phyloP scores from a whole-genome alignment of 2,797 vertebrate genomes.

The Macropus fuliginosus region DNA sequence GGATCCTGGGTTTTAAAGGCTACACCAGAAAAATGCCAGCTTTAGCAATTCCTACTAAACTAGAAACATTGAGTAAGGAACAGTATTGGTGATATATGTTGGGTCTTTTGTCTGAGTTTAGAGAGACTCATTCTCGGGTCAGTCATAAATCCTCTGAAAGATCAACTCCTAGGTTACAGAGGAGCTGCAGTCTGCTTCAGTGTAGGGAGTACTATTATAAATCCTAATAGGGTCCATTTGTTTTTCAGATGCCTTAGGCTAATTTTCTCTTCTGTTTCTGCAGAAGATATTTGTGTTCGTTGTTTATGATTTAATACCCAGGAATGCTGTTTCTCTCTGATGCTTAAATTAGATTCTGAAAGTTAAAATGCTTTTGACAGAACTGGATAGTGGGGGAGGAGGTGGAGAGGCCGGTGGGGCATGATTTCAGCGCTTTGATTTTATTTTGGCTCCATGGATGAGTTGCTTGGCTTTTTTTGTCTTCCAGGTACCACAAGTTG shows the following conservation, averaged over 20 bases:
- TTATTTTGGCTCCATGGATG: slow-evolving; percentile 44
- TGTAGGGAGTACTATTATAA: neutral
- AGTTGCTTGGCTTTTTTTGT: slow-evolving; percentile 61
- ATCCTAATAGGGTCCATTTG: neutral
- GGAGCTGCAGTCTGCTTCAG: neutral
- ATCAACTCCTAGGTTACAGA: neutral
- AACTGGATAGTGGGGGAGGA: neutral
- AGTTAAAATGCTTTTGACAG: slow-evolving; percentile 40
- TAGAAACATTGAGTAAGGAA: neutral
- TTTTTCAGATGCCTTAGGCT: neutral
- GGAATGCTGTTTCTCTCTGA: neutral
- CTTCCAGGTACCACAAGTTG: slow-evolving; percentile 95
- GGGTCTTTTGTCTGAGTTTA: neutral
- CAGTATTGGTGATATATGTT: neutral
- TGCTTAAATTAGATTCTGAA: slow-evolving; percentile 3
- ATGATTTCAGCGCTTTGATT: slow-evolving; percentile 32
- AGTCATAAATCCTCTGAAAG: neutral
- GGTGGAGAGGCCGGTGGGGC: neutral
- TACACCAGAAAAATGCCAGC: neutral
- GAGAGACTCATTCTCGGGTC: neutral
- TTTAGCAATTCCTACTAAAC: neutral
- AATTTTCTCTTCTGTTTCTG: neutral
- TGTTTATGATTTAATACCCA: neutral
- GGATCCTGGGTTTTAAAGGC: neutral
- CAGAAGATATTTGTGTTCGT: neutral